These are phyloP conservation scores for Zoanthus gigantus DNA, from an alignment of 92 coral and sea anemone species.

Conservation along the genomic window DNA sequence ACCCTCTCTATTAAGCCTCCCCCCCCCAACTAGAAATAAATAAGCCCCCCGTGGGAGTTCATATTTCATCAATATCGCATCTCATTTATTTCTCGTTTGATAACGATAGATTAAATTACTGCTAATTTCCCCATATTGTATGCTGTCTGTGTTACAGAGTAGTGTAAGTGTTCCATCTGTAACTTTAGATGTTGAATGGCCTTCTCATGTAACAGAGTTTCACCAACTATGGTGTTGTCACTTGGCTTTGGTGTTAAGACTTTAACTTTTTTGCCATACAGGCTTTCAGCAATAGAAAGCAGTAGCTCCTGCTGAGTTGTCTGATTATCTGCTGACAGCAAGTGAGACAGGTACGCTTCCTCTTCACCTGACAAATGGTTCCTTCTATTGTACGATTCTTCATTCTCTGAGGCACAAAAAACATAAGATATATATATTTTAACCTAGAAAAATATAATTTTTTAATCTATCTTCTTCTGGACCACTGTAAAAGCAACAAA, in stretches of 20 bases:
- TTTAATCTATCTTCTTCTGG: too few relatives aligned
- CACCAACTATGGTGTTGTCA: neutral
- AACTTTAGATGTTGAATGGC: neutral
- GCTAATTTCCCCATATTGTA: conserved; percentile 53
- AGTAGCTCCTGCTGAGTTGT: conserved; percentile 23
- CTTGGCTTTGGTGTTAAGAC: neutral
- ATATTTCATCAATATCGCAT: neutral
- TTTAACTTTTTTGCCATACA: conserved; percentile 45
- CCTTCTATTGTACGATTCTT: conserved; percentile 36
- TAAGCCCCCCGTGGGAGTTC: neutral
- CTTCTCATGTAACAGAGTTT: neutral
- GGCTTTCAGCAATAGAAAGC: conserved; percentile 21
- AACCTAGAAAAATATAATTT: neutral
- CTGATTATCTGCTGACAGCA: neutral
- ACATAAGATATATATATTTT: neutral
- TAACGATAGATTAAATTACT: neutral
- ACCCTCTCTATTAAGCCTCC: too few relatives aligned
- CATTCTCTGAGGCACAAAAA: neutral
- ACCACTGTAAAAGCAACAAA: neutral
- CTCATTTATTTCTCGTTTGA: neutral
- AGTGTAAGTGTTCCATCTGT: conserved; percentile 40
- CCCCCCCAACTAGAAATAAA: too few relatives aligned
- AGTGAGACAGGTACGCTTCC: conserved; percentile 14
- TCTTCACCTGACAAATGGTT: conserved; percentile 23
- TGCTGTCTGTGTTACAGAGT: conserved; percentile 36